Evolutionary conservation across 2,888 invertebrate genomes (phyloP), one percentile per base, ranked within the genome.

Genomic region (Plagiodera versicolora): DNA sequence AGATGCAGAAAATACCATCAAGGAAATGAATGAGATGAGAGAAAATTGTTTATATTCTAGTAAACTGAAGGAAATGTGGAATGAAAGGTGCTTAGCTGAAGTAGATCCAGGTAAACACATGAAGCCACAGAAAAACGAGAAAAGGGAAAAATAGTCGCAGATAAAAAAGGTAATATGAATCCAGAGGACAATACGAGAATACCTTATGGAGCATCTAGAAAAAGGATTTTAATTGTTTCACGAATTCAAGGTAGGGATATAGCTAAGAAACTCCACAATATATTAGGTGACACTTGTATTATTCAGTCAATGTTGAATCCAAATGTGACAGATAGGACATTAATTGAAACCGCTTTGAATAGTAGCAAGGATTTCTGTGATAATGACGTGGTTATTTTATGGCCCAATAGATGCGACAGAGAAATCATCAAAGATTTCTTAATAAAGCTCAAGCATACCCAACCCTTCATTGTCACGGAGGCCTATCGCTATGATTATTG

Each of bases 161-260:
- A n/a, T n/a, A n/a, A n/a, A n/a, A n/a, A n/a, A n/a, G n/a, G n/a
- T n/a, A n/a, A n/a, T n/a, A n/a, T 1, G n/a, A n/a, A n/a, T n/a
- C n/a, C n/a, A n/a, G n/a, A n/a, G n/a, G n/a, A n/a, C n/a, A n/a
- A n/a, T n/a, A n/a, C n/a, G n/a, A 32, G 32, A 51, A 51, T 9
- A 50, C 1, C 30, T 32, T 9, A 32, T 50, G 50, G 30, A 18
- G 51, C 18, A 17, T 32, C 51, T 17, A 9, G 51, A 17, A 51
- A 30, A 16, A 51, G n/a, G n/a, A 51, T 51, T 51, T 35, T 35
- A n/a, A 32, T 51, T 32, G 51, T 51, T 16, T 51, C 50, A 6
- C 18, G 50, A 51, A 51, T 51, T 51, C 50, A 35, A 30, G n/a
- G n/a, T n/a, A n/a, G n/a, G n/a, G n/a, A n/a, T 51, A 9, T 51